Evolutionary conservation across 2,113 vertebrate species (phyloP).

Genomic region (Cinclus mexicanus): DNA sequence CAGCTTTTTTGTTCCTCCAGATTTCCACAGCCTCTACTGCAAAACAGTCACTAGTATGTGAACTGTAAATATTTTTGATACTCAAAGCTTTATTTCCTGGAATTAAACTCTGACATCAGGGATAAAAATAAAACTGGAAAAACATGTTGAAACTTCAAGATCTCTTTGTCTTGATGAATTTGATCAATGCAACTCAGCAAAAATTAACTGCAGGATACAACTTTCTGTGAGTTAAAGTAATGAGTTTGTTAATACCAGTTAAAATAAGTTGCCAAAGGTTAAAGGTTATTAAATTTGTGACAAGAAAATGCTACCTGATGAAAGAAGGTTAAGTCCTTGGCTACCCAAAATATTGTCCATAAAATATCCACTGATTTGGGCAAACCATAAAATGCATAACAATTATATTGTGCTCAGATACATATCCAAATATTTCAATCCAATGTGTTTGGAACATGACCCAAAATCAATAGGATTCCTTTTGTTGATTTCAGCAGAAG

Average conservation of each 20-base stretch:
- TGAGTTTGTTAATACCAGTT: conserved; percentile 19
- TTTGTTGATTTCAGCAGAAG: background rate
- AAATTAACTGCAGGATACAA: background rate
- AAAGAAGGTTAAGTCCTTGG: background rate
- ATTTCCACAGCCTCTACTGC: background rate
- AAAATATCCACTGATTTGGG: background rate
- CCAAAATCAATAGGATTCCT: background rate
- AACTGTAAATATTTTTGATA: conserved; percentile 65
- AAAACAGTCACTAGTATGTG: conserved; percentile 1
- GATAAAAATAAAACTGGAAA: conserved; percentile 58
- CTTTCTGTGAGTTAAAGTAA: background rate
- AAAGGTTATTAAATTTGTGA: background rate
- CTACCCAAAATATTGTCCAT: conserved; percentile 9
- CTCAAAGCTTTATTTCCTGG: conserved; percentile 23
- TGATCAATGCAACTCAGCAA: conserved; percentile 12
- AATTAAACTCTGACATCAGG: conserved; percentile 37
- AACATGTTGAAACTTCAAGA: conserved; percentile 13
- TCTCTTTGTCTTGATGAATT: conserved; percentile 4
- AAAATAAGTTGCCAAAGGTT: conserved; percentile 43
- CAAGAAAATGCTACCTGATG: background rate
- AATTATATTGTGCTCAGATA: background rate
- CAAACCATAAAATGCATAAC: background rate
- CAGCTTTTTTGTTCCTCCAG: background rate
- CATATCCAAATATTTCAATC: background rate
- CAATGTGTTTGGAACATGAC: background rate